Conservation (phyloP, 2,888 invertebrate species). For the Boloria euphrosyne region DNA sequence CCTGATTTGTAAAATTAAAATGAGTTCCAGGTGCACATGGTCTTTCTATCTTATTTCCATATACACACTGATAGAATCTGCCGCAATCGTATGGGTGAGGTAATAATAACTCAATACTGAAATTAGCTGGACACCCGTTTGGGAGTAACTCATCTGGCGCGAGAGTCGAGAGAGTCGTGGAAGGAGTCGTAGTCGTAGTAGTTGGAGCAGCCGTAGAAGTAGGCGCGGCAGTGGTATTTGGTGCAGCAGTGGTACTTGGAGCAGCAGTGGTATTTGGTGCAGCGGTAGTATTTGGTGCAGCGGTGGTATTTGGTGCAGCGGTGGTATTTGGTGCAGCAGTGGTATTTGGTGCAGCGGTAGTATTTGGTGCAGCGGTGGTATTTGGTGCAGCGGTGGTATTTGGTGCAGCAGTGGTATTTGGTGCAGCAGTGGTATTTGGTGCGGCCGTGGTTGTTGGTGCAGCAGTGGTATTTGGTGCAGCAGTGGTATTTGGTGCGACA, state of each 20-base stretch:
- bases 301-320: slow-evolving; percentile 24
- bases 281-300: slow-evolving; percentile 17
- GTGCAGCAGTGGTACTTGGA: slow-evolving; percentile 23
- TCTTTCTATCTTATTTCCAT: slow-evolving; percentile 49
- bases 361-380: slow-evolving; percentile 20
- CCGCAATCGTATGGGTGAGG: slow-evolving; percentile 60
- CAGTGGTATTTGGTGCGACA: neutral
- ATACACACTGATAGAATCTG: slow-evolving; percentile 61
- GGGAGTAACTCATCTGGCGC: neutral
- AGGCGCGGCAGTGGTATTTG: slow-evolving; percentile 5
- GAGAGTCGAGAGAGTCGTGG: too few species aligned
- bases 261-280: slow-evolving; percentile 25
- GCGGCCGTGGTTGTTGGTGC: neutral
- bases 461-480: neutral
- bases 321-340: slow-evolving; percentile 25
- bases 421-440: neutral
- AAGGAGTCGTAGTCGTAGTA: neutral
- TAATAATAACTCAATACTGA: slow-evolving; percentile 36
- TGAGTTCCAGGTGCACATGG: slow-evolving; percentile 49
- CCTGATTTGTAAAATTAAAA: slow-evolving; percentile 55
- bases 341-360: slow-evolving; percentile 21
- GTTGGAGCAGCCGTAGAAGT: slow-evolving; percentile 16
- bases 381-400: too few species aligned
- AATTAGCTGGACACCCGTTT: slow-evolving; percentile 34
- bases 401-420: slow-evolving; percentile 34